Conservation (phyloP, 2,888 invertebrate genomes). For the Physocephala rufipes region DNA sequence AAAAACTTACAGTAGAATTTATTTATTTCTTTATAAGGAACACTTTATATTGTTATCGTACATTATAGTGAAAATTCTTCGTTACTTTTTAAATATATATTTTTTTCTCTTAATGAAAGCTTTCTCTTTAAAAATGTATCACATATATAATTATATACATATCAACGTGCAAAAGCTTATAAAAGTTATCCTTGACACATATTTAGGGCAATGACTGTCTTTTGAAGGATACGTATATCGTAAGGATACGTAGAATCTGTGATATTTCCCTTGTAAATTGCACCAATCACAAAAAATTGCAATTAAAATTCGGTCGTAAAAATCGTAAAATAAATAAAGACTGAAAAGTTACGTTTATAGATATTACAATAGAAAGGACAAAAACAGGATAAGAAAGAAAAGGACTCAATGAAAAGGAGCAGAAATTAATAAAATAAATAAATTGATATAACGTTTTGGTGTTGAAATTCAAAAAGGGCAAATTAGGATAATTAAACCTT, state of each 20-base stretch:
- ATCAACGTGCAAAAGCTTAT: constrained; percentile 42
- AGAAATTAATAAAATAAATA: neutral
- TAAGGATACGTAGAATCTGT: neutral
- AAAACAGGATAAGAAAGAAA: neutral
- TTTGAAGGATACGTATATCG: constrained; percentile 15
- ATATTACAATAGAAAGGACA: neutral
- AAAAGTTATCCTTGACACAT: constrained; percentile 54
- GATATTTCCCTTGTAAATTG: constrained; percentile 5
- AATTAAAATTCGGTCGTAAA: neutral
- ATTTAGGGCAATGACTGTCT: constrained; percentile 51
- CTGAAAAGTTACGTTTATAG: neutral
- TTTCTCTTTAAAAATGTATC: neutral
- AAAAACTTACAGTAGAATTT: too few relatives aligned
- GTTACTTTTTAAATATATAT: neutral
- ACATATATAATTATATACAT: neutral
- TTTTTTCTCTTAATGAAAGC: neutral
- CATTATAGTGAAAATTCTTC: too few relatives aligned
- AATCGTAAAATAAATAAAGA: neutral
- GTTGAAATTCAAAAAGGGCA: too few relatives aligned
- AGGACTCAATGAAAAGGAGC: neutral
- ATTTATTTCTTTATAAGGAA: too few relatives aligned
- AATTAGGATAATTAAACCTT: too few relatives aligned
- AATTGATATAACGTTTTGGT: too few relatives aligned
- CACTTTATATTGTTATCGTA: too few relatives aligned
- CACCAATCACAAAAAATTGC: constrained; percentile 24